A percentile compares a stretch with the other conserved stretches of the same genome.
phyloP scores from a whole-genome alignment of 2,888 invertebrate species.

The Trilocha varians region DNA sequence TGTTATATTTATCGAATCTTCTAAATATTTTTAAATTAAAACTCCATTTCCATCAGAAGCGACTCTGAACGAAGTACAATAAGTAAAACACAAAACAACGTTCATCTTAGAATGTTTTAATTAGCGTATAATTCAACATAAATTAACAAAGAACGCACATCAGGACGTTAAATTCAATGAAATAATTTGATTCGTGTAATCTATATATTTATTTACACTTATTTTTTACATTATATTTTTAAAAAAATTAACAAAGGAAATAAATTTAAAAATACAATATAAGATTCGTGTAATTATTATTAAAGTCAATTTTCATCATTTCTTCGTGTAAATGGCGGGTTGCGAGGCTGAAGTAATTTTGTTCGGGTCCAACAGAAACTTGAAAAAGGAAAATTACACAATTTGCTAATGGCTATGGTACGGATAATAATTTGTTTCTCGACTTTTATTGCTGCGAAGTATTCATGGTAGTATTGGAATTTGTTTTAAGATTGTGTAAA shows the following conservation, averaged over 20 bases:
- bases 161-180: no score
- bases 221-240: no score
- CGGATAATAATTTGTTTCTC: slow-evolving; percentile 55
- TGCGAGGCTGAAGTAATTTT: slow-evolving; percentile 59
- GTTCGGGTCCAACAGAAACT: slow-evolving; percentile 54
- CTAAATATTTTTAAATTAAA: no score
- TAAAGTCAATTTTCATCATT: slow-evolving; percentile 58
- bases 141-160: background rate
- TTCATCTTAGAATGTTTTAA: no score
- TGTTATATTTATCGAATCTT: background rate
- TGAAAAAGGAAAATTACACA: slow-evolving; percentile 68
- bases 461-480: slow-evolving; percentile 32
- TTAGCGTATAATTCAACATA: background rate
- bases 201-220: no score
- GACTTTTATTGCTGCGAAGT: slow-evolving; percentile 46
- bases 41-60: background rate
- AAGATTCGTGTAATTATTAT: slow-evolving; percentile 43
- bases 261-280: slow-evolving; percentile 27
- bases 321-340: slow-evolving; percentile 49
- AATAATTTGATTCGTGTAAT: no score
- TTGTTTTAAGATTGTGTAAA: slow-evolving; percentile 20
- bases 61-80: no score
- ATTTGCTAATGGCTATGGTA: slow-evolving; percentile 60
- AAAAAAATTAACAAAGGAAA: no score
- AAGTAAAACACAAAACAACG: no score